Percentiles rank a stretch among this genome's conserved stretches.
These are phyloP conservation scores for Oreochromis niloticus DNA, from an alignment of 2,113 vertebrate genomes.

Conservation along the genomic window DNA sequence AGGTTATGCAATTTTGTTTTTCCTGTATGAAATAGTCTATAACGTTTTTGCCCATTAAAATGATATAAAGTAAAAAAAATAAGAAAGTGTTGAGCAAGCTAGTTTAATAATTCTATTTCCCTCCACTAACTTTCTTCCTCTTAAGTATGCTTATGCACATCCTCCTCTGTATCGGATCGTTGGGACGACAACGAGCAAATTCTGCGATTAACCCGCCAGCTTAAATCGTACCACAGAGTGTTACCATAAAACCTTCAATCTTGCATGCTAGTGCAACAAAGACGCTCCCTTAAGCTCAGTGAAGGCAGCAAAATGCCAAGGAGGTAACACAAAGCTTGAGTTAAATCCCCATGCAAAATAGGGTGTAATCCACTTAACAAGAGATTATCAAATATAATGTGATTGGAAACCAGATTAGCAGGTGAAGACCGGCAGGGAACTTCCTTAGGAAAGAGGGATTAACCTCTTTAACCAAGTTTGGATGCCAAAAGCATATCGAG, in stretches of 20 bases:
- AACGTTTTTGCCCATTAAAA: background rate
- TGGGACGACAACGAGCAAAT: background rate
- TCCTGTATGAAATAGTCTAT: background rate
- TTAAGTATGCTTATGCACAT: background rate
- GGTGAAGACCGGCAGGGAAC: slow-evolving; percentile 6
- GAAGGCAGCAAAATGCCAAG: background rate
- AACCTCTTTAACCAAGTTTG: slow-evolving; percentile 33
- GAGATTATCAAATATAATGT: slow-evolving; percentile 44
- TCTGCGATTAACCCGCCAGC: background rate
- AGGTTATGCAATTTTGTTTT: background rate
- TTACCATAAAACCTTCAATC: background rate
- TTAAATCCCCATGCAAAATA: background rate
- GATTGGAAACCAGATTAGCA: slow-evolving; percentile 52
- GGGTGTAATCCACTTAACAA: background rate
- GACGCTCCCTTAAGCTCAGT: background rate
- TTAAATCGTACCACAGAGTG: background rate
- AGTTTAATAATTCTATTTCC: background rate
- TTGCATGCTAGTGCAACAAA: background rate
- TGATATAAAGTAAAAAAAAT: background rate
- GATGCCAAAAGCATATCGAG: background rate
- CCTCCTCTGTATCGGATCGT: background rate
- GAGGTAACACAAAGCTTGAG: slow-evolving; percentile 2
- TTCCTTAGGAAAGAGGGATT: slow-evolving; percentile 39
- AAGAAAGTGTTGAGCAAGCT: background rate
- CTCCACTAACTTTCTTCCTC: background rate